Conservation (phyloP, 1,140 invertebrate species). For the Littorina saxatilis region DNA sequence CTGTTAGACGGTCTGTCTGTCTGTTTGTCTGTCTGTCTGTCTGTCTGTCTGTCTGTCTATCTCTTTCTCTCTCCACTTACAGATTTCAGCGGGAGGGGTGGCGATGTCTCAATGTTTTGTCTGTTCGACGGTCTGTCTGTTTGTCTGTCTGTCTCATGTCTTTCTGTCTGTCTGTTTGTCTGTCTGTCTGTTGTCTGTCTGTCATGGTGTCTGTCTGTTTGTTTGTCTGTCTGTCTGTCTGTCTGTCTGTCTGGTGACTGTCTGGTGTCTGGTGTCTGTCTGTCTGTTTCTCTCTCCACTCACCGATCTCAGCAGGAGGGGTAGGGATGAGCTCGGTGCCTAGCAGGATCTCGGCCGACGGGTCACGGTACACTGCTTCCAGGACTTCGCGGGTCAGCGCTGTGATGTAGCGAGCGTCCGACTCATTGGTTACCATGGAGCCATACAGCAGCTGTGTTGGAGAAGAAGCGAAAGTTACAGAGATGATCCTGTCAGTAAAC, state of each 20-base stretch:
- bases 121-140: not conserved
- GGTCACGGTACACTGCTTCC: constrained; percentile 57
- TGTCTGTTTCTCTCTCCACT: no score
- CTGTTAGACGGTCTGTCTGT: no score
- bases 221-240: not conserved
- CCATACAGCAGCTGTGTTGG: constrained; percentile 62
- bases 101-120: no score
- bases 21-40: no score
- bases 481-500: no score
- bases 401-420: constrained; percentile 65
- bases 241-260: not conserved
- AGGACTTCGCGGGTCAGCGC: constrained; percentile 59
- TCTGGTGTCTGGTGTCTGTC: not conserved
- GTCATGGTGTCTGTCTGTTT: no score
- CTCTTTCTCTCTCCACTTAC: not conserved
- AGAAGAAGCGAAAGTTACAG: not conserved
- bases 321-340: constrained; percentile 62
- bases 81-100: no score
- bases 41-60: no score
- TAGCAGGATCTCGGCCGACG: constrained; percentile 55
- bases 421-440: constrained; percentile 60
- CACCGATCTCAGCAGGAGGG: constrained; percentile 70
- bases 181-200: no score
- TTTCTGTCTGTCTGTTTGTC: no score
- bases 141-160: no score